These are phyloP conservation scores for Nesoenas mayeri DNA, from an alignment of 2,113 vertebrate genomes.

Conservation along the genomic window DNA sequence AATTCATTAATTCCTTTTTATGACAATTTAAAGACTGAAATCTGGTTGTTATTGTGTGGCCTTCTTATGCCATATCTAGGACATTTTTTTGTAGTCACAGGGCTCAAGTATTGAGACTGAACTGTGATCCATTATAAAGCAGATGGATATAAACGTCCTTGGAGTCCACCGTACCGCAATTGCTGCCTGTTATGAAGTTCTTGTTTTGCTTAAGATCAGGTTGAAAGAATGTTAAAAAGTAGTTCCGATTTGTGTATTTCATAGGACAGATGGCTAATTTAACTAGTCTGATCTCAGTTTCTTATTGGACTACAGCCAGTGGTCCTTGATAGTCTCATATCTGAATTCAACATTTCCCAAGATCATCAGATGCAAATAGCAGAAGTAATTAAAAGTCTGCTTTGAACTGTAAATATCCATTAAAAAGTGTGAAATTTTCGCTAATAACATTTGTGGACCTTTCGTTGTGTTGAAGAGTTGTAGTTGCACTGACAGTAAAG, in stretches of 20 bases:
- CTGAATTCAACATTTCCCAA: slow-evolving; percentile 15
- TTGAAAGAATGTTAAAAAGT: not conserved
- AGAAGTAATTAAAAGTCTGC: slow-evolving; percentile 58
- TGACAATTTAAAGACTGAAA: slow-evolving; percentile 30
- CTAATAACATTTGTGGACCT: slow-evolving; percentile 10
- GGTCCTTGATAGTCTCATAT: not conserved
- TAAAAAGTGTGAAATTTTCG: not conserved
- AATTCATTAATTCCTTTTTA: slow-evolving; percentile 59
- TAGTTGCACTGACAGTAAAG: slow-evolving; percentile 48
- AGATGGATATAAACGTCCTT: not conserved
- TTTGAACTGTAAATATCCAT: slow-evolving; percentile 41
- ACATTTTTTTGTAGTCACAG: not conserved
- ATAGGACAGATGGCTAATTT: slow-evolving; percentile 9
- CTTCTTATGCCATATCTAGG: not conserved
- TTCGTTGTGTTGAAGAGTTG: slow-evolving; percentile 33
- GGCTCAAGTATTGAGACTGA: not conserved
- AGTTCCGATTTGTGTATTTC: not conserved
- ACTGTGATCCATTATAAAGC: not conserved
- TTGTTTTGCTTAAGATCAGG: not conserved
- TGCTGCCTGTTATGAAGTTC: not conserved
- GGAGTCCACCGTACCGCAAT: not conserved
- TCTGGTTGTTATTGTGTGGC: not conserved
- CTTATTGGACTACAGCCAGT: not conserved
- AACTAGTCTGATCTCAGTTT: slow-evolving; percentile 11
- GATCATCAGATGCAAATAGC: not conserved